phyloP scores from a whole-genome alignment of 2,797 vertebrate species.

The Gymnothorax javanicus region DNA sequence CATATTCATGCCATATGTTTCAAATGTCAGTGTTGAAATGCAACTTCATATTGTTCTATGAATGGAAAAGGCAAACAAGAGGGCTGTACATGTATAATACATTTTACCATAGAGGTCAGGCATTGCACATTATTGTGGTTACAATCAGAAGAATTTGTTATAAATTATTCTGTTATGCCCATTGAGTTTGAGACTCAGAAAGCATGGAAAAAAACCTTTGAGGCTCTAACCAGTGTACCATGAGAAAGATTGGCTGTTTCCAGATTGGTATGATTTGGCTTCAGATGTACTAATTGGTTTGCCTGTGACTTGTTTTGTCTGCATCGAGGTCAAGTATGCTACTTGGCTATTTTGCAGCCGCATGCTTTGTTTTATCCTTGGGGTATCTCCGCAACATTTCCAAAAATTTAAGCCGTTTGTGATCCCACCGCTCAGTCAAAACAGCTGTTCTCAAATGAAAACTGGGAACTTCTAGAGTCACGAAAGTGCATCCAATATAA shows the following conservation, averaged over 20 bases:
- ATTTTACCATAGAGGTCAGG: not conserved
- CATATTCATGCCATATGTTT: not conserved
- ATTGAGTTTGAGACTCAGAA: slow-evolving; percentile 35
- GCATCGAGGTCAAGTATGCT: not conserved
- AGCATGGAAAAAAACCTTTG: not conserved
- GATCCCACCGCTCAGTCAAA: not conserved
- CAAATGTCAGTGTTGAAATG: not conserved
- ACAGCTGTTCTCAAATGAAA: slow-evolving; percentile 13
- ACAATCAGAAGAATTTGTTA: slow-evolving; percentile 39
- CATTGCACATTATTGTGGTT: slow-evolving; percentile 22
- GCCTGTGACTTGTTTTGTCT: not conserved
- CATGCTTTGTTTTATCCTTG: not conserved
- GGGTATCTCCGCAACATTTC: slow-evolving; percentile 7
- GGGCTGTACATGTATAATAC: not conserved
- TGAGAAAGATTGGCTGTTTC: not conserved
- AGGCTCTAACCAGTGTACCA: not conserved
- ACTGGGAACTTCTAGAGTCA: not conserved
- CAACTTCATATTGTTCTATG: not conserved
- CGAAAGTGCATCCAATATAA: slow-evolving; percentile 8
- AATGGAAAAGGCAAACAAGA: not conserved
- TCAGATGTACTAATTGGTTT: not conserved
- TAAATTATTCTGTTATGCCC: slow-evolving; percentile 49
- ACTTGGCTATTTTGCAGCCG: not conserved
- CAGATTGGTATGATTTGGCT: not conserved
- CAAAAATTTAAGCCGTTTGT: not conserved